A percentile compares a stretch with the other conserved stretches of the same genome.
phyloP scores from a whole-genome alignment of 2,888 invertebrate genomes.

The Drosophila paracracens region DNA sequence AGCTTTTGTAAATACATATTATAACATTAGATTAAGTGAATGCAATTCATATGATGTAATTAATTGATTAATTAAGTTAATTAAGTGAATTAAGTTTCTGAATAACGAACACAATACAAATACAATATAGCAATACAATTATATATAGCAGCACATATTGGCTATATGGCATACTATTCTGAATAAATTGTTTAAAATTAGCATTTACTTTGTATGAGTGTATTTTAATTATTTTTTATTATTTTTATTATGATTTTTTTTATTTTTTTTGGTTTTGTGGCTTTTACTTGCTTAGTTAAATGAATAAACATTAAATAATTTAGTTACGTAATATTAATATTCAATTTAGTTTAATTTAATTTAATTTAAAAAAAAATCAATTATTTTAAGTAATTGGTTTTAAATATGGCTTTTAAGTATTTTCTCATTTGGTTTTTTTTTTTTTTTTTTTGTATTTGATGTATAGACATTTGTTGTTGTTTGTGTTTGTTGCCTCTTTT shows the following conservation, averaged over 20 bases:
- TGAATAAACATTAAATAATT: constrained; percentile 76
- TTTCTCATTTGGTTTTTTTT: constrained; percentile 30
- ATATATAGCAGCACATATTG: constrained; percentile 23
- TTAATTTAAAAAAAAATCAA: constrained; percentile 46
- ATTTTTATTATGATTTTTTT: constrained; percentile 10
- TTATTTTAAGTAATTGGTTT: constrained; percentile 34
- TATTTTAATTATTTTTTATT: constrained; percentile 30
- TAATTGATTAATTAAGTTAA: constrained; percentile 58
- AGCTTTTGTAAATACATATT: constrained; percentile 45
- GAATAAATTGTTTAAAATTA: constrained; percentile 44
- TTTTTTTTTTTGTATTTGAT: constrained; percentile 28
- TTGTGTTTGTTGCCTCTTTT: constrained; percentile 64
- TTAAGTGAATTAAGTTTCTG: constrained; percentile 54
- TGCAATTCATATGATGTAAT: constrained; percentile 60
- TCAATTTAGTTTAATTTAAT: constrained; percentile 70
- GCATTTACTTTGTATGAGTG: constrained; percentile 40
- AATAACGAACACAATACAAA: constrained; percentile 68
- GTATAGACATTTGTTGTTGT: constrained; percentile 64
- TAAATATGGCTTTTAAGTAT: constrained; percentile 22
- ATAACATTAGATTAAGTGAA: constrained; percentile 53
- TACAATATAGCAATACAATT: constrained; percentile 59
- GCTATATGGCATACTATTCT: constrained; percentile 16
- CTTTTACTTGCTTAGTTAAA: constrained; percentile 51
- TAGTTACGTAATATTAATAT: constrained; percentile 70
- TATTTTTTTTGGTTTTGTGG: constrained; percentile 15